Evolutionary conservation across 2,888 invertebrate species (phyloP).

Genomic region (Operophtera brumata): DNA sequence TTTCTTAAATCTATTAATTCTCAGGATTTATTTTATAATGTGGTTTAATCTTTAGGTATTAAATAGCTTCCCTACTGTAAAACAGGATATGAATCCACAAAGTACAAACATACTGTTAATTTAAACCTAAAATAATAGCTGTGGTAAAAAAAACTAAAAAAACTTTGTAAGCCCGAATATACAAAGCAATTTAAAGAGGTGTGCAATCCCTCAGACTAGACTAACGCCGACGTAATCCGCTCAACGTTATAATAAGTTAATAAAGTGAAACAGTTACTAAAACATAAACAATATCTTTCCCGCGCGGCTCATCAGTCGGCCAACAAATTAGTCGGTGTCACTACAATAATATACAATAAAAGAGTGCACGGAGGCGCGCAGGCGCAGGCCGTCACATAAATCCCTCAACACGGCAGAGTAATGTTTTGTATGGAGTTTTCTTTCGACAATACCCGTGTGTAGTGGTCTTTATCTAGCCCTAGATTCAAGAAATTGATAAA

Average conservation of each 20-base stretch:
- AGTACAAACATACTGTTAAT: too few species aligned
- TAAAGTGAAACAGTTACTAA: slow-evolving; percentile 56
- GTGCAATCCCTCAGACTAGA: too few species aligned
- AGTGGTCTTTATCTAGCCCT: slow-evolving; percentile 75
- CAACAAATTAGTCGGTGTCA: slow-evolving; percentile 80
- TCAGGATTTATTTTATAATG: too few species aligned
- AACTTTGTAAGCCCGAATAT: too few species aligned
- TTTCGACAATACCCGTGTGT: slow-evolving; percentile 72
- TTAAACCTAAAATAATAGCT: too few species aligned
- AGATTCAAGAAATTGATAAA: slow-evolving; percentile 76
- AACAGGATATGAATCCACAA: too few species aligned
- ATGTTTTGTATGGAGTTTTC: slow-evolving; percentile 81
- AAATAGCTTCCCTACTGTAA: too few species aligned
- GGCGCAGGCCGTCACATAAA: slow-evolving; percentile 73
- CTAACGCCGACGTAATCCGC: slow-evolving; percentile 15
- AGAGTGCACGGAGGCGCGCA: slow-evolving; percentile 62
- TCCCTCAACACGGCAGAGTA: slow-evolving; percentile 74
- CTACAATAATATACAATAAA: slow-evolving; percentile 78
- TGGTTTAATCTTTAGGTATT: too few species aligned
- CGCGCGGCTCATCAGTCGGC: slow-evolving; percentile 76
- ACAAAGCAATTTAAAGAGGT: too few species aligned
- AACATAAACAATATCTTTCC: slow-evolving; percentile 71
- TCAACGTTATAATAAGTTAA: slow-evolving; percentile 48
- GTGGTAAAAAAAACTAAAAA: too few species aligned
- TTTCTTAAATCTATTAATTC: too few species aligned